A percentile compares a stretch with the other conserved stretches of the same genome.
phyloP scores from a whole-genome alignment of 35 echinoderm and acorn worm species.

The Diadema setosum region DNA sequence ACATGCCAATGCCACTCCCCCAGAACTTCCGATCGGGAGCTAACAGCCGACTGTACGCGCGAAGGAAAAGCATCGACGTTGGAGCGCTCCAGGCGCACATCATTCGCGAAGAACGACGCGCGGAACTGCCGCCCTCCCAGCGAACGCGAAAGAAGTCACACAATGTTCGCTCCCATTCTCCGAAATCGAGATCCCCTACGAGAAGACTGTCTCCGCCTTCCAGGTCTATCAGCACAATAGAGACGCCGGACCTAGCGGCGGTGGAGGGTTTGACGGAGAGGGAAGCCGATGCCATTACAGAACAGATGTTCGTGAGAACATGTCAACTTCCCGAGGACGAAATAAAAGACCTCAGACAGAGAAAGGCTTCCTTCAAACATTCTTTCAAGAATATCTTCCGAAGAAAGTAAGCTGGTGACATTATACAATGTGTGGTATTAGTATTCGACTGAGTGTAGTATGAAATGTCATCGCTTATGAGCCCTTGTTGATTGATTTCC shows the following conservation, averaged over 20 bases:
- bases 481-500: background rate
- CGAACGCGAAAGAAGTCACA: background rate
- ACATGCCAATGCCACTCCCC: background rate
- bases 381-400: constrained; percentile 9
- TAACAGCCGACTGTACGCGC: background rate
- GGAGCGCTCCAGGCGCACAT: constrained; percentile 3
- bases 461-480: too few species aligned
- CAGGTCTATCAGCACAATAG: background rate
- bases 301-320: constrained; percentile 5
- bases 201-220: background rate
- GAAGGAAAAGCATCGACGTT: background rate
- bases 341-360: background rate
- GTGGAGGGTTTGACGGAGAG: background rate
- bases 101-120: background rate
- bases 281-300: background rate
- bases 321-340: background rate
- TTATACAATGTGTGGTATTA: background rate
- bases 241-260: background rate
- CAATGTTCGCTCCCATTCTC: background rate
- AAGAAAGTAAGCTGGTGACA: background rate
- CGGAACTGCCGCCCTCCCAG: background rate
- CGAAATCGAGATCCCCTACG: background rate
- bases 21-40: background rate
- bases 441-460: too few species aligned
- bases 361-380: background rate